Evolutionary conservation across 2,113 vertebrate genomes (phyloP).

Genomic region (Irena cyanogastra): DNA sequence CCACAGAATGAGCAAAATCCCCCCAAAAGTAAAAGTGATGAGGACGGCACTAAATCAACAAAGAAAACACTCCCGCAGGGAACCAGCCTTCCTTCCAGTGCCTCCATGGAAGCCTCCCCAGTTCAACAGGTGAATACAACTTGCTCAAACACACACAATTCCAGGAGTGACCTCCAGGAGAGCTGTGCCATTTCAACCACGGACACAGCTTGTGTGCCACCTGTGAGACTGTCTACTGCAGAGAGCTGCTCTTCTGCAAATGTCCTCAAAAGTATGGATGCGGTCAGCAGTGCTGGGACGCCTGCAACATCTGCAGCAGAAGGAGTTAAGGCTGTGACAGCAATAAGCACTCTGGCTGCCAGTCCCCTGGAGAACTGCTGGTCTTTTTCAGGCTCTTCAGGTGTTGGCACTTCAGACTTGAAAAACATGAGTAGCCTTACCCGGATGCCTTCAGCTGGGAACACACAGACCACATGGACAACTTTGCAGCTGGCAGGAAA

Average conservation of each 20-base stretch:
- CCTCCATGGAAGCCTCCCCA: neutral
- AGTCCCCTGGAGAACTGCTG: constrained; percentile 67
- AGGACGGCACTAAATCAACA: constrained; percentile 59
- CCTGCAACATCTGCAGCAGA: neutral
- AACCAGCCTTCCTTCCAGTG: constrained; percentile 18
- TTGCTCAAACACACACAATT: neutral
- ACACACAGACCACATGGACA: constrained; percentile 97
- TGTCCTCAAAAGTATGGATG: constrained; percentile 8
- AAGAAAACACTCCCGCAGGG: constrained; percentile 18
- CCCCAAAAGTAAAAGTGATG: constrained; percentile 57
- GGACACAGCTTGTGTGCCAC: constrained; percentile 5
- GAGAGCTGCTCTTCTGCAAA: constrained; percentile 25
- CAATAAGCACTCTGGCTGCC: constrained; percentile 57
- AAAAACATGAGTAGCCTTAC: constrained; percentile 74
- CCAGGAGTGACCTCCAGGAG: constrained; percentile 48
- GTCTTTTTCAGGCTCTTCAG: constrained; percentile 71
- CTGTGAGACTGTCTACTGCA: neutral
- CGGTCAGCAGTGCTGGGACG: neutral
- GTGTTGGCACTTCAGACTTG: constrained; percentile 70
- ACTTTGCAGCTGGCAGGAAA: constrained; percentile 92
- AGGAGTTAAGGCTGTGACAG: constrained; percentile 55
- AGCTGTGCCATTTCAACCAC: constrained; percentile 6
- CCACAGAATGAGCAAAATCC: constrained; percentile 47
- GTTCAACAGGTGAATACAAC: constrained; percentile 31
- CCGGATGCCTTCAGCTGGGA: constrained; percentile 78